phyloP scores from a whole-genome alignment of 2,113 vertebrate species.

The Ophthalmolycus amberensis region DNA sequence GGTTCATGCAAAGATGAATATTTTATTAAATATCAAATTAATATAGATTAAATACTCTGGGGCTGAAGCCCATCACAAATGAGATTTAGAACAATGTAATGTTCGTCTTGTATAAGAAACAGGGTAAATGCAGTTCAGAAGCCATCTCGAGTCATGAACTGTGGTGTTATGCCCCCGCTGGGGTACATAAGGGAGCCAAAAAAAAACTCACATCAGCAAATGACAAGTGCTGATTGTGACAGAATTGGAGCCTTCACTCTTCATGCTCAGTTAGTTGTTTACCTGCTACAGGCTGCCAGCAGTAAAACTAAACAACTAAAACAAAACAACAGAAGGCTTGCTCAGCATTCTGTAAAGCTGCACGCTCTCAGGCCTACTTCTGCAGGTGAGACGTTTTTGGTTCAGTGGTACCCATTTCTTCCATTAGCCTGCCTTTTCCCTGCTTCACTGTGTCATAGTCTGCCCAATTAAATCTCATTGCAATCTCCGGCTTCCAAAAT shows the following conservation, averaged over 20 bases:
- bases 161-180: slow-evolving; percentile 12
- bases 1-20: background rate
- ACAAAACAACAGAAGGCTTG: slow-evolving; percentile 38
- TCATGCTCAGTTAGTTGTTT: slow-evolving; percentile 68
- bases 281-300: slow-evolving; percentile 54
- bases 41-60: background rate
- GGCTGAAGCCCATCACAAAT: slow-evolving; percentile 13
- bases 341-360: slow-evolving; percentile 55
- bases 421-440: background rate
- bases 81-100: slow-evolving; percentile 13
- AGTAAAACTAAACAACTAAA: slow-evolving; percentile 42
- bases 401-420: background rate
- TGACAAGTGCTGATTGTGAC: slow-evolving; percentile 69
- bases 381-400: slow-evolving; percentile 10
- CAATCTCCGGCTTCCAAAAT: slow-evolving; percentile 12
- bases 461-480: slow-evolving; percentile 3
- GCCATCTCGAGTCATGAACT: slow-evolving; percentile 44
- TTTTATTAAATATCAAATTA: background rate
- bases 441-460: background rate
- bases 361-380: slow-evolving; percentile 3
- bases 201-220: slow-evolving; percentile 63
- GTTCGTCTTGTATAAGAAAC: background rate
- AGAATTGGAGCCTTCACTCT: slow-evolving; percentile 28
- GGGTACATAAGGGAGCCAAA: slow-evolving; percentile 31
- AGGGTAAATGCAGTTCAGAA: slow-evolving; percentile 32